Evolutionary conservation across 92 coral and sea anemone species (phyloP).

Genomic region (Muricea muricata): DNA sequence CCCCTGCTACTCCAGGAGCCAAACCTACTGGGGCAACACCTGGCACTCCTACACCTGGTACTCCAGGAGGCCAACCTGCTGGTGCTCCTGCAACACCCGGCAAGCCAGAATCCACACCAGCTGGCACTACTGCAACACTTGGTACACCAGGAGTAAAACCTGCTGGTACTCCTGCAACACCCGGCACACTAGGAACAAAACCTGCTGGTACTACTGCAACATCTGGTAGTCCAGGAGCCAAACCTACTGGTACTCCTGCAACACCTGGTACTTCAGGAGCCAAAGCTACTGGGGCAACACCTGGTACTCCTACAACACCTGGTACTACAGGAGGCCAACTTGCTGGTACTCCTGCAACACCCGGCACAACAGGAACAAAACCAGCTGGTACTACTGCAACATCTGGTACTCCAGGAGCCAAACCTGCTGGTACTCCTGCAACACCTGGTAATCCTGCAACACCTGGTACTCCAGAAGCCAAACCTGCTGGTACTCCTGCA

Average conservation of each 20-base stretch:
- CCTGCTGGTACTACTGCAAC: background rate
- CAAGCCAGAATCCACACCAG: background rate
- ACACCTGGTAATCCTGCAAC: background rate
- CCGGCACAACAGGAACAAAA: background rate
- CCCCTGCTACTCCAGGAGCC: background rate
- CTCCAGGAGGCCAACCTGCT: background rate
- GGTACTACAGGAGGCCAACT: background rate
- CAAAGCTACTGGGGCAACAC: background rate
- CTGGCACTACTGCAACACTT: background rate
- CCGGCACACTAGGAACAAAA: slow-evolving; percentile 16
- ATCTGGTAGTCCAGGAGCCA: background rate
- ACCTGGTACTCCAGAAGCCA: background rate
- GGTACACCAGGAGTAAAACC: background rate
- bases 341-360: background rate
- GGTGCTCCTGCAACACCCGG: slow-evolving; percentile 16
- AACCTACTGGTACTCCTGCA: background rate
- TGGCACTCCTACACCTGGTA: background rate
- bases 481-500: background rate
- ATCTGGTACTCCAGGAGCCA: background rate
- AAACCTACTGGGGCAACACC: background rate
- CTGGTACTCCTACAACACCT: background rate
- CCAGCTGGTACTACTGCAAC: background rate
- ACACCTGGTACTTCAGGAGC: background rate
- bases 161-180: slow-evolving; percentile 6
- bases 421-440: slow-evolving; percentile 4